Base-by-base conservation (phyloP, 2,797 vertebrate species). In the Sciurus carolinensis region DNA sequence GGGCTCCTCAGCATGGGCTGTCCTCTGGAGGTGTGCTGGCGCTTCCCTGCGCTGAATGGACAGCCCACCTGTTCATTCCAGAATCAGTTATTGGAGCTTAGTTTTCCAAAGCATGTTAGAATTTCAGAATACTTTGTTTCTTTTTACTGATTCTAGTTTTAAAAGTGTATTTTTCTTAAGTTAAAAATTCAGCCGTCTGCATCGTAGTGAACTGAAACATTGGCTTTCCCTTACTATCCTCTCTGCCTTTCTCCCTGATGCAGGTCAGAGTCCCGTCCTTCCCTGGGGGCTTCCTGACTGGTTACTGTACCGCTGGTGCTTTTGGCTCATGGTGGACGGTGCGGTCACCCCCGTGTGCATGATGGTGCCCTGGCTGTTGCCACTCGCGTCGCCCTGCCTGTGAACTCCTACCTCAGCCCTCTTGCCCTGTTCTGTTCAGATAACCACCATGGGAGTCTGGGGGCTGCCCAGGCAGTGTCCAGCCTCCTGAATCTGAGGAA, bases 1-100 rank as follows among this genome's bases (percentile, higher is more conserved):
- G 39, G 39, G 39, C 54, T 2, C 20, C 54, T 57, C 20, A 57
- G 54, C 54, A 20, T 18, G 12, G 7, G 54, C 33, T 82, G 42
- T 69, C 81, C 33, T 87, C 69, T 94, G 47, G 92, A 83, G 73
- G 57, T 83, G 76, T 90, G 30, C 42, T 94, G 62, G 36, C 0
- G 12, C 20, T 91, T 95, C 75, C 39, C 62, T 73, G 28, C 86
- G 39, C 52, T 77, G 44, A 92, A 71, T 80, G n/a, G 11, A 44
- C 18, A 73, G 33, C 33, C n/a, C 52, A 22, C n/a, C 64, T 82
- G 62, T 83, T 87, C 80, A 86, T 75, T 62, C 24, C 90, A 92
- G 67, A 96, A 47, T 39, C n/a, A 75, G 39, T 47, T 95, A 69
- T 44, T 89, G 94, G 92, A 80, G 28, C 12, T 69, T 77, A 93